Base-by-base conservation (phyloP, 2,888 invertebrate species). In the Hanleya hanleyi region DNA sequence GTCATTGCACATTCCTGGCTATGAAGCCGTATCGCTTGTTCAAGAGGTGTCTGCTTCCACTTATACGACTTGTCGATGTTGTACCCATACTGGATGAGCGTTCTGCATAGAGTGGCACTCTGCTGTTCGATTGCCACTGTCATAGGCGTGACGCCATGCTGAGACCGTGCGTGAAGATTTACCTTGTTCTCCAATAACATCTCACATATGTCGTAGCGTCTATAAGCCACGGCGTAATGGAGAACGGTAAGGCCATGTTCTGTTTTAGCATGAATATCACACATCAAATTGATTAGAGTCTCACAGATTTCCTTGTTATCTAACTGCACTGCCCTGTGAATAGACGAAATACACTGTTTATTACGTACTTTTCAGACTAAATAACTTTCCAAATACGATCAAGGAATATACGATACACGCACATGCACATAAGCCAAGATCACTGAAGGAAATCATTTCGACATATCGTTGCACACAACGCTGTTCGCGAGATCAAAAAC, bases 1-100 rank as follows among this genome's bases (percentile, higher is more conserved):
- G 86, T 86, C 75, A 88, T 77, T 32, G 89, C 88, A 77, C 85
- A 86, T 67, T 83, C 80, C 67, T 86, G 83, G 69, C 86, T 82
- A 73, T 87, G 88, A 6, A 86, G 65, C 12, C 81, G 82, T 0
- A 88, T 84, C 22, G 88, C 87, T 71, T 87, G 87, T 26, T 86
- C 84, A 22, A 89, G 75, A 0, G 88, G 87, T 0, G 87, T 86
- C 68, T 88, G 87, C 33, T 82, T 83, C 85, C 85, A 85, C 68
- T 79, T 81, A 70, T 84, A 87, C 35, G 76, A 74, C 69, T 81
- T 81, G 77, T 88, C 82, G 69, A 87, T 78, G 69, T 84, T 83
- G 67, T 88, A 88, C 1, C 88, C 89, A 74, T 79, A 83, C 57
- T 84, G 80, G n/a, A 86, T 76, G 35, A 89, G 81, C 9, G 84